Base-by-base conservation (phyloP, 2,888 invertebrate species). In the Drosophila emarginata region DNA sequence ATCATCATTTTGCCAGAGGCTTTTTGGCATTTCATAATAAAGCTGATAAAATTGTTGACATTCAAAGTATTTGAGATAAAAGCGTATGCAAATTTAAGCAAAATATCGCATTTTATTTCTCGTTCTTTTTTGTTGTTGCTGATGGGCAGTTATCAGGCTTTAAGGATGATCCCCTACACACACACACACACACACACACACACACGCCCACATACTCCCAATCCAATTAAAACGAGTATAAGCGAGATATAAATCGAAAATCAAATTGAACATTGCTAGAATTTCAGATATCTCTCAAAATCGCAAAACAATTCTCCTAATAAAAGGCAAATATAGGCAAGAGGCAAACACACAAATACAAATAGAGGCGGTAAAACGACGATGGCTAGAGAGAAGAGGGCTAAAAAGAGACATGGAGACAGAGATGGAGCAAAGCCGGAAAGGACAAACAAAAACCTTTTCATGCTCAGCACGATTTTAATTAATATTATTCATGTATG, bases 391-490 rank as follows among this genome's bases (percentile, higher is more conserved):
- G 68, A 68, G n/a, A n/a, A n/a, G n/a, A n/a, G n/a, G n/a, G n/a
- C n/a, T n/a, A n/a, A 45, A 52, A 63, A 63, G 1, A 21, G 45
- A 23, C 37, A 51, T 32, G 37, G 37, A 11, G 5, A 52, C 15
- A n/a, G 51, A 15, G 21, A 54, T 23, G 36, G 39, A 23, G 32
- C 32, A 45, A 9, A 45, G 23, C 53, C 39, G 21, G 36, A 56
- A 45, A 67, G 73, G 63, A 73, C 74, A 78, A 84, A 77, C 73
- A 45, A 72, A 79, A 70, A 75, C 77, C 77, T 71, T 86, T 62
- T 81, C 79, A 87, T 87, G 78, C 87, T 77, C 71, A 74, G 85
- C 88, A 88, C 89, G 87, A 85, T 87, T 89, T 88, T 88, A 88
- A 88, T 88, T 88, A 89, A 88, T 84, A 88, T 78, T 78, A 76